A percentile compares a stretch with the other conserved stretches of the same genome.
Conservation (phyloP, 2,888 invertebrate species). For the Gari tellinella region DNA sequence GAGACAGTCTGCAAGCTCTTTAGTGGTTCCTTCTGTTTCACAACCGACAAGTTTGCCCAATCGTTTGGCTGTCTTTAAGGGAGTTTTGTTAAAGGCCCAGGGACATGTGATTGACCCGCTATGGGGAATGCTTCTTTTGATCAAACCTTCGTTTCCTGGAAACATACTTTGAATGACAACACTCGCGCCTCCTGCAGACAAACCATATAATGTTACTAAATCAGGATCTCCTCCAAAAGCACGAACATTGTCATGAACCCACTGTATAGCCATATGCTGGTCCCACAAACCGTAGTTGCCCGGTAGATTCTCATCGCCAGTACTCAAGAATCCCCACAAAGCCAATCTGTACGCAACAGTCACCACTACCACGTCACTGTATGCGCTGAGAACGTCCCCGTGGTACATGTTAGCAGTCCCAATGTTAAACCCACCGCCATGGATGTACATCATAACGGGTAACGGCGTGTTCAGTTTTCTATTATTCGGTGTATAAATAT, state of each 20-base stretch:
- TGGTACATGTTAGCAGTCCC: constrained; percentile 91
- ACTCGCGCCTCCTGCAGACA: constrained; percentile 71
- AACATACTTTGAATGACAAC: constrained; percentile 68
- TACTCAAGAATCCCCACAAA: constrained; percentile 96
- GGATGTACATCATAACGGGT: constrained; percentile 95
- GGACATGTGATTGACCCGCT: constrained; percentile 57
- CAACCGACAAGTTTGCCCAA: constrained; percentile 83
- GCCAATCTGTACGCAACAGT: constrained; percentile 96
- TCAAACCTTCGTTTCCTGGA: constrained; percentile 57
- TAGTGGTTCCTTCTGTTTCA: constrained; percentile 14
- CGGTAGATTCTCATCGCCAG: constrained; percentile 90
- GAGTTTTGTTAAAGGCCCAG: constrained; percentile 60
- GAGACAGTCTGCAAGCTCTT: constrained; percentile 51
- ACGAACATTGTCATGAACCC: constrained; percentile 95
- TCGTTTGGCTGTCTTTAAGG: constrained; percentile 88
- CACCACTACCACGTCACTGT: constrained; percentile 96
- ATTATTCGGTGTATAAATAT: constrained; percentile 93
- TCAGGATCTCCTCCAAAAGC: constrained; percentile 72
- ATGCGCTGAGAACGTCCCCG: constrained; percentile 90
- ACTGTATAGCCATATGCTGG: constrained; percentile 95
- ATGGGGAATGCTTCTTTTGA: constrained; percentile 69
- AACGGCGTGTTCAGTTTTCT: constrained; percentile 76
- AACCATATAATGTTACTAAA: constrained; percentile 69
- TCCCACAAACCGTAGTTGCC: constrained; percentile 97
- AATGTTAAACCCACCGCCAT: constrained; percentile 97